phyloP scores from a whole-genome alignment of 2,888 invertebrate genomes.

The Drosophila engyochracea region DNA sequence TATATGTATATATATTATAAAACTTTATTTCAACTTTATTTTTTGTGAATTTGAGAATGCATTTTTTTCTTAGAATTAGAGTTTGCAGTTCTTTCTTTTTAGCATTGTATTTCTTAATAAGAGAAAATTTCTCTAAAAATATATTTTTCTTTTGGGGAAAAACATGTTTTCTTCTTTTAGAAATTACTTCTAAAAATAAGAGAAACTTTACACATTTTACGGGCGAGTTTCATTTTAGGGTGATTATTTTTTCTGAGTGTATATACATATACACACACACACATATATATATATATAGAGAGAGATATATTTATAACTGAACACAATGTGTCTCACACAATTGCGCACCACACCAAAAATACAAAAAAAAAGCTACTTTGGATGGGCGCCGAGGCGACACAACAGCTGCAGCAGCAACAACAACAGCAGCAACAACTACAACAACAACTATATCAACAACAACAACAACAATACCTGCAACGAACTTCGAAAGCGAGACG shows the following conservation, averaged over 20 bases:
- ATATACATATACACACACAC: background rate
- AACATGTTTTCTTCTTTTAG: background rate
- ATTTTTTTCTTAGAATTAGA: background rate
- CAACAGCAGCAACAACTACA: conserved; percentile 53
- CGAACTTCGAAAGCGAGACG: conserved; percentile 70
- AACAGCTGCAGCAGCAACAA: conserved; percentile 60
- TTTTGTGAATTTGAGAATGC: background rate
- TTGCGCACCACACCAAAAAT: conserved; percentile 39
- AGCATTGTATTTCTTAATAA: background rate
- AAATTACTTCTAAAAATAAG: background rate
- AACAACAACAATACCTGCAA: conserved; percentile 59
- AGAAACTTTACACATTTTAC: background rate
- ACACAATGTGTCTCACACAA: conserved; percentile 47
- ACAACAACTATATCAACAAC: conserved; percentile 46
- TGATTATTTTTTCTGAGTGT: conserved; percentile 12
- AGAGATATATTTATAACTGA: conserved; percentile 34
- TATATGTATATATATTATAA: no score
- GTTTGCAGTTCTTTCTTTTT: background rate
- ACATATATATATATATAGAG: conserved; percentile 3
- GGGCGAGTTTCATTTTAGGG: background rate
- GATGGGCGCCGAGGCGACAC: conserved; percentile 82
- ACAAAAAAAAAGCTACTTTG: conserved; percentile 78
- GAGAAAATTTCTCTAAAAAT: background rate
- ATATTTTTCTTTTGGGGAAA: background rate
- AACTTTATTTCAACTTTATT: background rate